These are phyloP conservation scores for Dynastes maya DNA, from an alignment of 2,888 invertebrate species.

Conservation along the genomic window DNA sequence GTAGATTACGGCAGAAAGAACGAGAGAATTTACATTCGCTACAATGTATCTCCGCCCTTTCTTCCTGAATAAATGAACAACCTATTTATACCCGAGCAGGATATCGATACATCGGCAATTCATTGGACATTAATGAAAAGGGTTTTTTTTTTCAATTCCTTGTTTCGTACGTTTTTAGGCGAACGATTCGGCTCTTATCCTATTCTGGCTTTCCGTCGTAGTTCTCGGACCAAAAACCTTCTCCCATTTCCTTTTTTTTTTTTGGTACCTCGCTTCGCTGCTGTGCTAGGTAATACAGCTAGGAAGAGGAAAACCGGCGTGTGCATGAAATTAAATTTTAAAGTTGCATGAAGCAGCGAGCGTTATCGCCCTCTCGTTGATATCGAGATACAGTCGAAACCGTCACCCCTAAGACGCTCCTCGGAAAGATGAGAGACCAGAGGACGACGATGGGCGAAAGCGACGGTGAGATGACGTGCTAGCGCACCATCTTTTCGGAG, in stretches of 20 bases:
- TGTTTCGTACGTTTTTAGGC: conserved; percentile 19
- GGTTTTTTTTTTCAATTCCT: conserved; percentile 7
- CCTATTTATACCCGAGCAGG: neutral
- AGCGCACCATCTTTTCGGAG: conserved; percentile 7
- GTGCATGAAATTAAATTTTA: conserved; percentile 61
- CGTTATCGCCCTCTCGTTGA: conserved; percentile 59
- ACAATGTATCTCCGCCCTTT: neutral
- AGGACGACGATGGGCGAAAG: neutral
- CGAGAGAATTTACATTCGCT: conserved; percentile 1
- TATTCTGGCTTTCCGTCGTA: neutral
- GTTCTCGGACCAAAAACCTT: conserved; percentile 7
- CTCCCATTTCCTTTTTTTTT: neutral
- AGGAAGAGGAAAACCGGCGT: neutral
- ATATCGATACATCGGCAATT: conserved; percentile 35
- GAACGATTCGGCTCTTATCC: neutral
- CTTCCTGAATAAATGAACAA: conserved; percentile 18
- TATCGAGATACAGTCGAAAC: conserved; percentile 56
- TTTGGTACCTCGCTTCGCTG: neutral
- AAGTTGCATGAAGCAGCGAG: conserved; percentile 61
- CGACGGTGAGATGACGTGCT: neutral
- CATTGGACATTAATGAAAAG: conserved; percentile 37
- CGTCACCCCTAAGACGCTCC: conserved; percentile 34
- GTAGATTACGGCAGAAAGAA: neutral
- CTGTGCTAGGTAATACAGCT: neutral
- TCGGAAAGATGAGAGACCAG: conserved; percentile 17